A percentile compares a stretch with the other conserved stretches of the same genome.
phyloP scores from a whole-genome alignment of 2,797 vertebrate genomes.

The Dendrocincla tyrannina region DNA sequence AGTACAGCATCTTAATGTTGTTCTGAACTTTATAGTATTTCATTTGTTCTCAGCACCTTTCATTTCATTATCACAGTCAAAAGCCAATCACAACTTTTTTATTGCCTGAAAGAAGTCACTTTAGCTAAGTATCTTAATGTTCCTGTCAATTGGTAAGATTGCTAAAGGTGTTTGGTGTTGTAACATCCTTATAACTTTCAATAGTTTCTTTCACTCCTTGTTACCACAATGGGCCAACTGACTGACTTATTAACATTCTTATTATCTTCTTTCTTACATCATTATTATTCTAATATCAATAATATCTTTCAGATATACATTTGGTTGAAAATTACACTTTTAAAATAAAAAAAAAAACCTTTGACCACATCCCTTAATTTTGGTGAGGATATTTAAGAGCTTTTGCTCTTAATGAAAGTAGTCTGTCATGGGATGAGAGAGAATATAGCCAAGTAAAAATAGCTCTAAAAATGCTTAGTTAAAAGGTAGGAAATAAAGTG shows the following conservation, averaged over 20 bases:
- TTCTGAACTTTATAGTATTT: background rate
- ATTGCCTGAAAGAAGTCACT: background rate
- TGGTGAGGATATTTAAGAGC: background rate
- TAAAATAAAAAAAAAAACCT: accelerated
- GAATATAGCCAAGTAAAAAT: background rate
- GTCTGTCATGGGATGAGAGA: background rate
- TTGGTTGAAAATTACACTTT: background rate
- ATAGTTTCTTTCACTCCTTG: background rate
- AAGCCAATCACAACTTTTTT: background rate
- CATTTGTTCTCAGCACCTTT: background rate
- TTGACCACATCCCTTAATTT: background rate
- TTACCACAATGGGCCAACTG: background rate
- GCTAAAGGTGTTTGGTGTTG: background rate
- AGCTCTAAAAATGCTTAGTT: background rate
- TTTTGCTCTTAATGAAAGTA: background rate
- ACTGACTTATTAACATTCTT: background rate
- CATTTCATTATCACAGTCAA: background rate
- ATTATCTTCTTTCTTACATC: background rate
- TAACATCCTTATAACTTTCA: background rate
- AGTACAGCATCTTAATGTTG: background rate
- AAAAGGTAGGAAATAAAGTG: background rate
- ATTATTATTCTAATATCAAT: background rate
- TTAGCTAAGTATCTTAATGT: background rate
- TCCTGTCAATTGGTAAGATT: background rate
- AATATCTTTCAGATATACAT: background rate